Base-by-base conservation (phyloP, 1,140 invertebrate genomes). In the Saccostrea cuccullata region DNA sequence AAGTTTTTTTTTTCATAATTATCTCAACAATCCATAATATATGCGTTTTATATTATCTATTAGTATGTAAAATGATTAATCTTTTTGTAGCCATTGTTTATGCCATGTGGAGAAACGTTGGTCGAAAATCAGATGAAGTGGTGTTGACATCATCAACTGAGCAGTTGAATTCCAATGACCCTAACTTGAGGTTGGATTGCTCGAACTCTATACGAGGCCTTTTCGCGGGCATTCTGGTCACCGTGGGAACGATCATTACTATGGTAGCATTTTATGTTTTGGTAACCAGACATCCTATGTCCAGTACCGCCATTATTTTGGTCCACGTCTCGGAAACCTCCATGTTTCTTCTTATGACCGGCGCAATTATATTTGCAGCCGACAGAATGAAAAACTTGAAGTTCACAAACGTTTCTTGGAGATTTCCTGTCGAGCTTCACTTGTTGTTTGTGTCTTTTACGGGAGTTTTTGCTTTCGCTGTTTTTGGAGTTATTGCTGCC, bases 401-500 rank as follows among this genome's bases (percentile, higher is more conserved):
- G 94, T 98, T 98, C 96, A 77, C 11, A 36, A 97, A 97, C 92
- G 97, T 97, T 64, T 97, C 98, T 93, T 97, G 98, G 93, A 93
- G 93, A 73, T 97, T 97, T 91, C 97, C 97, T 92, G 95, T 99
- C 83, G 98, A 98, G 92, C 98, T 98, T 94, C 98, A 98, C 89
- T 95, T 99, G 5, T 96, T 98, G 8, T 97, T 98, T 90, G 97
- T 99, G 8, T 98, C 98, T 20, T 97, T 98, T 12, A 98, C 98
- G 93, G 98, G 98, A 82, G 96, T 98, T 60, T 98, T 98, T 95
- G 96, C 97, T 30, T 99, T 99, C 94, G 97, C 98, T 9, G 97
- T 98, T 77, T 99, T 99, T 95, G 98, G 98, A 92, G 97, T 98
- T 55, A 98, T 98, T 91, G 97, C 98, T 90, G 98, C 98, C 60